Base-by-base conservation (phyloP, 2,113 vertebrate genomes). In the Ginglymostoma cirratum region DNA sequence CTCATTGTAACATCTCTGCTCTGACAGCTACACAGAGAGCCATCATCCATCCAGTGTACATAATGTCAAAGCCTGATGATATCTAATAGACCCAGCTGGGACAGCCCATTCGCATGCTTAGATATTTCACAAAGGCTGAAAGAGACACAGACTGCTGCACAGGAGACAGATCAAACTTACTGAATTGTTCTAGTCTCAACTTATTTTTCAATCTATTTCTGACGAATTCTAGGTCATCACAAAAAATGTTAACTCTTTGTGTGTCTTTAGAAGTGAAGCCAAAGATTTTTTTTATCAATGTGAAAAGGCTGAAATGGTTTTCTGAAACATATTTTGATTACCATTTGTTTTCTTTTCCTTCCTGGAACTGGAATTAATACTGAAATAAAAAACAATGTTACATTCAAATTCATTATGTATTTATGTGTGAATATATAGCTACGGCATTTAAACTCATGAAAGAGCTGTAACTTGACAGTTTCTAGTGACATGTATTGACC, bases 71-170 rank as follows among this genome's bases (percentile, higher is more conserved):
- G 97, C 96, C 89, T 23, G 96, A 97, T 97, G 97, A 97, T 96
- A 97, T 96, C 96, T 97, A 98, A 98, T 98, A 97, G 97, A 97
- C 98, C 97, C 97, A 97, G 97, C 66, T 96, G 97, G 97, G 97
- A 98, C 94, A 95, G 17, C 90, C 94, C 95, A 83, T 96, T 95
- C 94, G 94, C 45, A 95, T 30, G n/a, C 94, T 95, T 76, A 95
- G 94, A 95, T 95, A 72, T 76, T 52, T 72, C 94, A 76, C 94
- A 95, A 95, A 95, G 67, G 94, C 69, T 95, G 94, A 76, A 95
- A 95, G 94, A 95, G 69, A 95, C 67, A 48, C 93, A 95, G 66
- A 48, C 93, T 72, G 67, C 94, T 76, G 67, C 94, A 95, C 69
- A 70, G 94, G 94, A 95, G 94, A 95, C 94, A 95, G 94, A 95